Base-by-base conservation (phyloP, 1,140 invertebrate species). In the Trichonephila clavipes region DNA sequence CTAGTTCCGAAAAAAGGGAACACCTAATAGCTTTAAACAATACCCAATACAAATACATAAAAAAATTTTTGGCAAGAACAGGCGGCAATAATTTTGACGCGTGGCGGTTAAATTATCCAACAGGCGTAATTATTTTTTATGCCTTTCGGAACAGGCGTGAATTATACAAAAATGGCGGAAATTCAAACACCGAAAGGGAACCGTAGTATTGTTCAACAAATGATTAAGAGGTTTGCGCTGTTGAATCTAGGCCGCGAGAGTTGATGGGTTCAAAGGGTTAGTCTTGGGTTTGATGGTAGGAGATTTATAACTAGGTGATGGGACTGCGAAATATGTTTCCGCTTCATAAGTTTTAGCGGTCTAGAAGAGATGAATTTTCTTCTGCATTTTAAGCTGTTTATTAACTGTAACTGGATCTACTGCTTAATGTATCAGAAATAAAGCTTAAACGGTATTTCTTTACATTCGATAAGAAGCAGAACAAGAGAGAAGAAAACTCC, bases 231-330 rank as follows among this genome's bases (percentile, higher is more conserved):
- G 72, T 18, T 81, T 77, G 40, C 40, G 18, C n/a, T 28, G 40
- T n/a, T 77, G 72, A 83, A 90, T 89, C n/a, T 90, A 82, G 89
- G 89, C n/a, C 89, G 77, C 34, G 34, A 16, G 40, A 51, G 87
- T 51, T 89, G 87, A 61, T 82, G 89, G 77, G 69, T 82, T 82
- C 69, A 90, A 90, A 90, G 89, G 89, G 69, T 82, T 90, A 61
- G 59, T 40, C 77, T 24, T 19, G 72, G 7, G 19, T 34, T 81
- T 28, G 89, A 90, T 90, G 44, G 82, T 58, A 40, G 51, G 19
- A 18, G 6, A n/a, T 83, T 83, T 18, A 83, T 64, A 18, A 19
- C 62, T 21, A 64, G 16, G 21, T 19, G 62, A 19, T 77, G 34
- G 28, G 5, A 28, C 18, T 40, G 18, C 28, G 28, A 58, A 58